These are phyloP conservation scores for Cinclus cinclus DNA, from an alignment of 2,113 vertebrate species.

Conservation along the genomic window DNA sequence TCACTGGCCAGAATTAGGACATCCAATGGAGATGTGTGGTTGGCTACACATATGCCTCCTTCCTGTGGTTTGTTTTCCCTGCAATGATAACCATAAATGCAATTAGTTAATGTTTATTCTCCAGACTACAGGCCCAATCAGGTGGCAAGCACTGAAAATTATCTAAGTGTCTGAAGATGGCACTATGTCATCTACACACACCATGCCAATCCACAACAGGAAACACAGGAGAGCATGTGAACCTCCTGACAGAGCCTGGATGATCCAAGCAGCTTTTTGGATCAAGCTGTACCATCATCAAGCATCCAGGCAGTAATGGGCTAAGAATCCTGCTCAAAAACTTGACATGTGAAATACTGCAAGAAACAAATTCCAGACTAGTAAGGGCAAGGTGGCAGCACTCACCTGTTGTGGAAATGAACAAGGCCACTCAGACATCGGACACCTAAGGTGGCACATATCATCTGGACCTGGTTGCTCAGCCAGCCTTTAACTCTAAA, in stretches of 20 bases:
- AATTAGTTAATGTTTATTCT: neutral
- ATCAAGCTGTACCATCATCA: neutral
- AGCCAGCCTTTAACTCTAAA: constrained; percentile 83
- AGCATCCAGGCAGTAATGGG: neutral
- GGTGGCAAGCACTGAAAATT: neutral
- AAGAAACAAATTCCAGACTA: neutral
- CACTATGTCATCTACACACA: neutral
- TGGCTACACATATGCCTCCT: constrained; percentile 59
- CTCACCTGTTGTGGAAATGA: constrained; percentile 90
- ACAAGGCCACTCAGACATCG: constrained; percentile 85
- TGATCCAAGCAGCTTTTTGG: neutral
- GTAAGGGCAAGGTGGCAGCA: neutral
- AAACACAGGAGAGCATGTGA: neutral
- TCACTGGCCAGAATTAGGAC: constrained; percentile 50
- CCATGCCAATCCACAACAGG: neutral
- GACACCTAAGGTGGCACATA: constrained; percentile 87
- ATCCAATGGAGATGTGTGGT: constrained; percentile 46
- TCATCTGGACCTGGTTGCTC: constrained; percentile 87
- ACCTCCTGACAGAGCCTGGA: neutral
- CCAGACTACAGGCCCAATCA: neutral
- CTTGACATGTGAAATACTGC: neutral
- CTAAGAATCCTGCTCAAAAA: neutral
- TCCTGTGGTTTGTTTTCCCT: constrained; percentile 32
- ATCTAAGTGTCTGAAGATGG: neutral
- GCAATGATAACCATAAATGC: neutral